Evolutionary conservation across 2,888 invertebrate genomes (phyloP), one percentile per base, ranked within the genome.

Genomic region (Alviniconcha strummeri): DNA sequence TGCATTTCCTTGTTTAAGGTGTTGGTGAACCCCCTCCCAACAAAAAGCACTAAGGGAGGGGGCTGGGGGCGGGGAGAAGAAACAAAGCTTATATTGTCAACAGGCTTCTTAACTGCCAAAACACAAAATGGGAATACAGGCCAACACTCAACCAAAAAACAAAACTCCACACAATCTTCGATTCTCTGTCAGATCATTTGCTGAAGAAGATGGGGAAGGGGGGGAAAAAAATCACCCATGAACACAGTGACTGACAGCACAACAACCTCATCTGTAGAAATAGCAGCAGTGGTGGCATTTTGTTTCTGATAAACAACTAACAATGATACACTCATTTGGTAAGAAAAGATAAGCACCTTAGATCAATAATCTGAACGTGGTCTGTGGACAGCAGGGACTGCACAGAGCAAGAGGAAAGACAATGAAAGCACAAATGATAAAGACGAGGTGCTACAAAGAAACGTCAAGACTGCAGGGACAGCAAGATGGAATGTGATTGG

Each of bases 271-370:
- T 78, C 64, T 60, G 36, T 52, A 36, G 78, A 78, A 78, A 78
- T 57, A 78, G 60, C 78, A 78, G 78, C 64, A 78, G 78, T 78
- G 78, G 78, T 78, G 78, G 78, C 57, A 78, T 52, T 64, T 64
- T 78, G 60, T 75, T 75, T 78, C 52, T 13, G 64, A 17, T 78
- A 36, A 64, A 64, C 52, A 78, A 78, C 78, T 78, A 64, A 64
- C 76, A 76, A 57, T n/a, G 56, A 76, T 76, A 57, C 56, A 64
- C n/a, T 52, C 36, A 60, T 64, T 78, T 78, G 64, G 60, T 60
- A 60, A 60, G 60, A 60, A 60, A 60, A 60, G 13, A 60, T 60
- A 60, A 78, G 78, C 78, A 78, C 78, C 64, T 78, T 56, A 52
- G 11, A 52, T 36, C 55, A 64, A n/a, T 57, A 57, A 6, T 57